These are phyloP conservation scores for Diadema setosum DNA, from an alignment of 35 echinoderm and acorn worm species.

Conservation along the genomic window DNA sequence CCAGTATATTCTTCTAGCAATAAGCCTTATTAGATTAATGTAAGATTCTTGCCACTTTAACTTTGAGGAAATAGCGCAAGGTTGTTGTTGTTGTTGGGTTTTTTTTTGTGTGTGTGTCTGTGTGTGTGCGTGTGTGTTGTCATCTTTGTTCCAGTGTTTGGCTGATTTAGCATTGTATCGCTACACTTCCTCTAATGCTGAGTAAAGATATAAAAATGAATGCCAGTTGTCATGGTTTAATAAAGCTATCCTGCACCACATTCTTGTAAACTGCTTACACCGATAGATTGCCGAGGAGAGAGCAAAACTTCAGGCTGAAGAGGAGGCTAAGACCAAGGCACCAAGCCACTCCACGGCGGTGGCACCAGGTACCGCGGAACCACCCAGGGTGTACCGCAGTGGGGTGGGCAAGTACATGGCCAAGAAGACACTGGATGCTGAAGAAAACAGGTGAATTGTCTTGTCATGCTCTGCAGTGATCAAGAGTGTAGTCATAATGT, in stretches of 20 bases:
- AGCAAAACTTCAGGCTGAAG: conserved; percentile 63
- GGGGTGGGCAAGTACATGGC: conserved; percentile 94
- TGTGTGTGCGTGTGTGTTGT: neutral
- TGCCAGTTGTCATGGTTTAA: neutral
- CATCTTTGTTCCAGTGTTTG: neutral
- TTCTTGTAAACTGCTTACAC: neutral
- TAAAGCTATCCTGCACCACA: neutral
- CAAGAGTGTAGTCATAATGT: too few species aligned
- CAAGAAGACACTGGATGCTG: neutral
- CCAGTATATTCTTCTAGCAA: too few species aligned
- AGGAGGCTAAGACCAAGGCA: conserved; percentile 34
- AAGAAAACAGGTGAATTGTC: neutral
- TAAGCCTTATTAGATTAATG: too few species aligned
- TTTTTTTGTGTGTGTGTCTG: neutral
- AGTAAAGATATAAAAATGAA: neutral
- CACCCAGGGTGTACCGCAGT: conserved; percentile 67
- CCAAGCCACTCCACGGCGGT: conserved; percentile 4
- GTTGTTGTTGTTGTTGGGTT: too few species aligned
- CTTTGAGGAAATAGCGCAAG: too few species aligned
- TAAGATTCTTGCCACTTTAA: too few species aligned
- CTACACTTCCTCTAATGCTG: neutral
- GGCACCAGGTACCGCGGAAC: conserved; percentile 54
- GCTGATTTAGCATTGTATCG: neutral
- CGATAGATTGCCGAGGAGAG: conserved; percentile 79
- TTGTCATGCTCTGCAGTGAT: too few species aligned